Evolutionary conservation across 2,888 invertebrate genomes (phyloP).

Genomic region (Oscheius sp.): DNA sequence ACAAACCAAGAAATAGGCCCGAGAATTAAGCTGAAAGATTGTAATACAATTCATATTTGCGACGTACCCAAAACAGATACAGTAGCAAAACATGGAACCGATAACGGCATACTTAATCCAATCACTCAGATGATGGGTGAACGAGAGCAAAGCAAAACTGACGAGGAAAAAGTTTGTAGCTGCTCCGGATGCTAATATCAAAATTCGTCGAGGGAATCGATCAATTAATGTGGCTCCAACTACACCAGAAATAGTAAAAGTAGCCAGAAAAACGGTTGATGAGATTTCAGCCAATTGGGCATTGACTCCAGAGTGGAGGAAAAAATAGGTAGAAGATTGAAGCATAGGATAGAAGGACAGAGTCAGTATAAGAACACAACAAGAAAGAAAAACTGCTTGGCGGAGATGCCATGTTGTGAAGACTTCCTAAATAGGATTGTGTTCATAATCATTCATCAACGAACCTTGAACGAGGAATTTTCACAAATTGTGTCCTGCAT

Average conservation of each 20-base stretch:
- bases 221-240: slow-evolving; percentile 61
- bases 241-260: slow-evolving; percentile 55
- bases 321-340: slow-evolving; percentile 62
- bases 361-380: slow-evolving; percentile 56
- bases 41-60: neutral
- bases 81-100: slow-evolving; percentile 51
- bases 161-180: slow-evolving; percentile 53
- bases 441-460: neutral
- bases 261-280: slow-evolving; percentile 56
- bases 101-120: slow-evolving; percentile 55
- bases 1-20: slow-evolving; percentile 64
- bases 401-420: slow-evolving; percentile 62
- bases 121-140: slow-evolving; percentile 26
- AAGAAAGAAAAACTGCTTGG: slow-evolving; percentile 56
- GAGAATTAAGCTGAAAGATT: slow-evolving; percentile 53
- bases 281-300: slow-evolving; percentile 52
- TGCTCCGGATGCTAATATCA: slow-evolving; percentile 55
- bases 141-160: slow-evolving; percentile 55
- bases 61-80: slow-evolving; percentile 54
- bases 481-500: slow-evolving; percentile 30
- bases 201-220: slow-evolving; percentile 55
- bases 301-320: slow-evolving; percentile 47
- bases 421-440: slow-evolving; percentile 43
- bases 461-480: slow-evolving; percentile 26
- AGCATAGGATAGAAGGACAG: slow-evolving; percentile 65